Conservation (phyloP, 2,888 invertebrate species). For the Melanostoma mellinum region DNA sequence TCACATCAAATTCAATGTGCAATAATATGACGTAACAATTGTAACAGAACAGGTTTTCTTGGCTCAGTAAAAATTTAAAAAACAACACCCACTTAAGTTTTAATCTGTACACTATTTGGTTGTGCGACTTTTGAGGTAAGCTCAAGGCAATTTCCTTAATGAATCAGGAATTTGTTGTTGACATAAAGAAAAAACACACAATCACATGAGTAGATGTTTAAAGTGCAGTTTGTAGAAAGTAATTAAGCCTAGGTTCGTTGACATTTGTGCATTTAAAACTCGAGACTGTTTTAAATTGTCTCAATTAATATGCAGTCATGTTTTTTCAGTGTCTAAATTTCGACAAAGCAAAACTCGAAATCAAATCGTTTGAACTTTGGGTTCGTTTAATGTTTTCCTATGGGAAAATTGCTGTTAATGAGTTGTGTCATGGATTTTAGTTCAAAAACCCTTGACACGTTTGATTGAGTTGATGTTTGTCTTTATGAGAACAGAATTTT, state of each 20-base stretch:
- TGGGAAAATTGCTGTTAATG: too few species aligned
- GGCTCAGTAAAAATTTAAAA: constrained; percentile 12
- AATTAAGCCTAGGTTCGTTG: constrained; percentile 7
- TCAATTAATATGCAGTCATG: too few species aligned
- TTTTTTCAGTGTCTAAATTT: too few species aligned
- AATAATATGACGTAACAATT: constrained; percentile 18
- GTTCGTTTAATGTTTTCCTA: too few species aligned
- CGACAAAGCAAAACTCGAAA: too few species aligned
- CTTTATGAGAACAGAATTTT: too few species aligned
- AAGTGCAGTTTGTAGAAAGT: background rate
- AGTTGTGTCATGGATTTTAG: too few species aligned
- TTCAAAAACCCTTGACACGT: too few species aligned
- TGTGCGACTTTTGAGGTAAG: constrained; percentile 5
- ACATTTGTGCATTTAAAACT: background rate
- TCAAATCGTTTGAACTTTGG: too few species aligned
- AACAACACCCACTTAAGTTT: constrained; percentile 29
- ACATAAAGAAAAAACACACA: background rate
- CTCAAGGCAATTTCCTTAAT: constrained; percentile 28
- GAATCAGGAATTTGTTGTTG: constrained; percentile 1
- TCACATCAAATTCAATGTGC: background rate
- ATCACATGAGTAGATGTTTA: background rate
- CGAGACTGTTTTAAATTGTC: too few species aligned
- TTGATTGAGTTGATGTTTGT: too few species aligned
- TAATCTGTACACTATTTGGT: background rate
- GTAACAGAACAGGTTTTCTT: constrained; percentile 48